phyloP scores from a whole-genome alignment of 2,888 invertebrate species.

The Leptopilina drosophilae region DNA sequence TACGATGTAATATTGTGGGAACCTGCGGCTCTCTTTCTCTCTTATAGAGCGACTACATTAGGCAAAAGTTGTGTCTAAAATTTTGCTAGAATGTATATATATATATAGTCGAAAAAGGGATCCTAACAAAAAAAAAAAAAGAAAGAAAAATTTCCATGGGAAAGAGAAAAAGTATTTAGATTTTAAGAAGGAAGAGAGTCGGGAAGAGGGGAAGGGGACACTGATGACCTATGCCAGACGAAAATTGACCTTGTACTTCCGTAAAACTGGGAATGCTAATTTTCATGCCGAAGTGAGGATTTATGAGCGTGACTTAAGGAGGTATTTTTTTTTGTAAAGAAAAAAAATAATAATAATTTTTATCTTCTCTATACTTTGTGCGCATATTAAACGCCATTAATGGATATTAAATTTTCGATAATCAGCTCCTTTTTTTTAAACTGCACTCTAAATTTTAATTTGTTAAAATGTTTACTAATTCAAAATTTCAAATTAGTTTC shows the following conservation, averaged over 20 bases:
- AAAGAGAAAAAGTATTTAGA: constrained; percentile 25
- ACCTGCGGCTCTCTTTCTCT: constrained; percentile 54
- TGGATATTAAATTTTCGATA: constrained; percentile 10
- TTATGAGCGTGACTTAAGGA: constrained; percentile 8
- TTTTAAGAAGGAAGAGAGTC: neutral
- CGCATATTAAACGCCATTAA: neutral
- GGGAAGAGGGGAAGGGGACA: neutral
- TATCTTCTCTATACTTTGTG: constrained; percentile 2
- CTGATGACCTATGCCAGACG: constrained; percentile 27
- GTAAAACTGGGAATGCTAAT: constrained; percentile 35
- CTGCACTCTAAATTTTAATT: no score
- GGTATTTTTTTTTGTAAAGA: neutral
- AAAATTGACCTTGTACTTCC: constrained; percentile 41
- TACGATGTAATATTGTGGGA: constrained; percentile 73
- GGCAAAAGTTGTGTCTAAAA: constrained; percentile 47
- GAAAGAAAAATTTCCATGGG: neutral
- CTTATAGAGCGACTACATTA: constrained; percentile 57
- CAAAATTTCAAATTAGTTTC: no score
- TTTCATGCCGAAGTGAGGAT: constrained; percentile 10
- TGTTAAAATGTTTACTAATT: no score
- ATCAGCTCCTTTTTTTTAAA: neutral
- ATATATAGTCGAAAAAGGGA: neutral
- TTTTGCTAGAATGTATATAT: constrained; percentile 1
- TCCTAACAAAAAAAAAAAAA: neutral
- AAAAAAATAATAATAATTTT: neutral